Evolutionary conservation across 2,888 invertebrate species (phyloP), one percentile per base, ranked within the genome.

Genomic region (Epirrita christyi): DNA sequence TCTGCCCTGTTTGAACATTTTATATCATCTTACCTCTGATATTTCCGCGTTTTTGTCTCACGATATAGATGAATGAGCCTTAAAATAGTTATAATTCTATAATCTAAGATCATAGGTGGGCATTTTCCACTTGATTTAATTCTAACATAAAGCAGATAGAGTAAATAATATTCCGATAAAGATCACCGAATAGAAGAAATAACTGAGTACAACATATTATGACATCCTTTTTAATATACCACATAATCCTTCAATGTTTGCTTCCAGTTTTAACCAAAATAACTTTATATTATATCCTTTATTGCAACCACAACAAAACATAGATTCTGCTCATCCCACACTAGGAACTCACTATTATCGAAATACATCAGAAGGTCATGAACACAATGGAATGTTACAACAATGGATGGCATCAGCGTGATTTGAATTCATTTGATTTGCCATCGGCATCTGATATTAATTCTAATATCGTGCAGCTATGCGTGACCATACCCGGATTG

Each of bases 331-430:
- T 60, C 66, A 70, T 72, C 76, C 79, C 68, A 75, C 77, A 67
- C 65, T 32, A 13, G 46, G 63, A 56, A 70, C 63, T 63, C 45
- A 63, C 64, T 66, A 70, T 64, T 45, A 61, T 52, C 55, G 52
- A 59, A 64, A 61, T 59, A 59, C 68, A 69, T 69, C 76, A 75
- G 81, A 86, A 87, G 87, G 86, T 84, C 88, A 85, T 78, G 80
- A 76, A 60, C 59, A 77, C 80, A 80, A 81, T 80, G 86, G 85
- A 85, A 88, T 88, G 86, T 76, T 70, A 75, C 70, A 72, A 83
- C 86, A 86, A 86, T 85, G 66, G 78, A 77, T 73, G 76, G 75
- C 73, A 68, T 59, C 73, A 59, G 76, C 81, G 81, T 80, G 81
- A 69, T 66, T 68, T 68, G 86, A 82, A 87, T 87, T 77, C 75